Evolutionary conservation across 2,113 vertebrate species (phyloP), one percentile per base, ranked within the genome.

Genomic region (Archocentrus centrarchus): DNA sequence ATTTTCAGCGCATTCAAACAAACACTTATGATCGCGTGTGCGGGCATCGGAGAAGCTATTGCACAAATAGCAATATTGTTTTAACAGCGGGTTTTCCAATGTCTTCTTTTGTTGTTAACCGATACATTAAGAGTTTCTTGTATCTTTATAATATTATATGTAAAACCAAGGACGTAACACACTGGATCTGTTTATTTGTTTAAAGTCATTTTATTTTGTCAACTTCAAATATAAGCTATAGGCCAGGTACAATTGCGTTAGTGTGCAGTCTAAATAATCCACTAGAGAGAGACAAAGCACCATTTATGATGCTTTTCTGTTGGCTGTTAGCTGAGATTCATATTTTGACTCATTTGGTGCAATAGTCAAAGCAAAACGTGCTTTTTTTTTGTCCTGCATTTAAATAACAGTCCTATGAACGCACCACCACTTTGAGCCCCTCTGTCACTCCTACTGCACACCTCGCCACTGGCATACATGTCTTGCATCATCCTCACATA

Each of bases 261-360:
- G 20, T 64, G 79, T 81, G 35, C 20, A 20, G 11, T 60, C 22
- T 24, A 27, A 61, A 47, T 13, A 0, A 20, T 83, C 89, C 93
- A 87, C 86, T 81, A 90, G 91, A 83, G 88, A 83, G 91, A 62
- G 83, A 88, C 62, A 90, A 59, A 88, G 41, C 18, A 79, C n/a
- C 5, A 84, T 60, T 68, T 80, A 79, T 89, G 24, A 64, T 55
- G 58, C 17, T 61, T 50, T 77, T 27, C 24, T 10, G 55, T 59
- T 30, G 4, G 22, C 57, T 41, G 75, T 39, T 39, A 39, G 37
- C 37, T 39, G 7, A 37, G 47, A 18, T n/a, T 73, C 47, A n/a
- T 30, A 24, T 73, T 55, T 73, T 32, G 27, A 35, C 47, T 73
- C 47, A 55, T 53, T 73, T 55, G 18, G 2, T 55, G 17, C 11